Evolutionary conservation across 2,797 vertebrate genomes (phyloP).

Genomic region (Petrocephalus sullivani): DNA sequence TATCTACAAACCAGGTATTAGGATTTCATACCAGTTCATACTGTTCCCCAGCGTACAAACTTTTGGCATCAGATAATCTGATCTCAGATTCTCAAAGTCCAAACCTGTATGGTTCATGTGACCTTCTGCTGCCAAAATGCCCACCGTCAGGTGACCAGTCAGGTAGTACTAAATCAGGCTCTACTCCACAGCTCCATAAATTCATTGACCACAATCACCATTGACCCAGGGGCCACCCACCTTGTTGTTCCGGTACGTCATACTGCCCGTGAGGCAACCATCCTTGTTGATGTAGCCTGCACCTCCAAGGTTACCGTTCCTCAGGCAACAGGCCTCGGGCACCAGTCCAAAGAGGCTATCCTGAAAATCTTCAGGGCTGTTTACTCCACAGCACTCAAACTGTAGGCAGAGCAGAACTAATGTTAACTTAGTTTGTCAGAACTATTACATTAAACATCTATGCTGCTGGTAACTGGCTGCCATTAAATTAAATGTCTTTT

Average conservation of each 20-base stretch:
- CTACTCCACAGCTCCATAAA: neutral
- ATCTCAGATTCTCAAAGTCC: neutral
- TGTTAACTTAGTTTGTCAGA: neutral
- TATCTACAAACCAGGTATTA: neutral
- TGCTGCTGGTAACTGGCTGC: neutral
- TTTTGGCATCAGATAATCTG: neutral
- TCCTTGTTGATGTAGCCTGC: slow-evolving; percentile 61
- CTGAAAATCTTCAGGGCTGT: slow-evolving; percentile 87
- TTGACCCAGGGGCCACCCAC: slow-evolving; percentile 47
- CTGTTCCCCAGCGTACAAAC: neutral
- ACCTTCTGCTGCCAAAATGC: neutral
- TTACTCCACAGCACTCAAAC: slow-evolving; percentile 95
- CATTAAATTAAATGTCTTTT: neutral
- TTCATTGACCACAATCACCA: neutral
- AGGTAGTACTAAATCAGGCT: neutral
- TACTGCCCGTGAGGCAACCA: slow-evolving; percentile 72
- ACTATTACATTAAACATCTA: neutral
- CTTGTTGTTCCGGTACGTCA: slow-evolving; percentile 83
- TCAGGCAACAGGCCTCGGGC: slow-evolving; percentile 81
- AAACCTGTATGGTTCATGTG: neutral
- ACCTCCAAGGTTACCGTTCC: slow-evolving; percentile 63
- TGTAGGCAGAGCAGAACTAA: slow-evolving; percentile 42
- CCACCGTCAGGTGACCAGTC: neutral
- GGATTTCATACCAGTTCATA: neutral
- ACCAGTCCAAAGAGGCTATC: slow-evolving; percentile 63